Base-by-base conservation (phyloP, 2,797 vertebrate species). In the Coreius guichenoti region DNA sequence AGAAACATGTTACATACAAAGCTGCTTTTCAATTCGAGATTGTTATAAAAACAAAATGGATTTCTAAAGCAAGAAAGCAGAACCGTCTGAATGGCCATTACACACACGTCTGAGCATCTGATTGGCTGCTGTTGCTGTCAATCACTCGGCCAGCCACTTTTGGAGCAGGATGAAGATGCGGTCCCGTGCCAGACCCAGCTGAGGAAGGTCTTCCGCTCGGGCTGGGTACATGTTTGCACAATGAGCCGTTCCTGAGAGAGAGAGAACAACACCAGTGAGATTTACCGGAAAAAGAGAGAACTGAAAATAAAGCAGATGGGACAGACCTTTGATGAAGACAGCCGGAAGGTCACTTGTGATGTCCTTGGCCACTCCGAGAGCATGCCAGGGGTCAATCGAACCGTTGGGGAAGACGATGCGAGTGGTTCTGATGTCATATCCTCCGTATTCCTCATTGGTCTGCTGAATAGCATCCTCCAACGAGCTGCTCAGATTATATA, bases 141-240 rank as follows among this genome's bases (percentile, higher is more conserved):
- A 45, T 86, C 84, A 88, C 79, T 72, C 47, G 4, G 76, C 86
- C 63, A 92, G 43, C 89, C 88, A 90, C 75, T 82, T 91, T 88
- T 94, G 92, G 39, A 95, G 93, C 26, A 95, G 89, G 16, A 92
- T 31, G 70, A 90, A 93, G 85, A 94, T 78, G 31, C 90, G 92
- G 81, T 94, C 91, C 17, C 93, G 90, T 84, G 94, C 94, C 76
- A 92, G 56, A 31, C 47, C 69, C 74, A 96, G 92, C 89, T 94
- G 90, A 19, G 84, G 87, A 56, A 90, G 94, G 86, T 96, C 95
- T 83, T 93, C 84, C 1, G 85, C 87, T 75, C 92, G 89, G 65
- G 93, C 92, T 6, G 93, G 95, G 89, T 96, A 96, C 93, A 96
- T 95, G 91, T 96, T 95, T 68, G 94, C 94, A 89, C 95, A 96